Conservation (phyloP, 92 coral and sea anemone genomes). For the Siderastrea radians region DNA sequence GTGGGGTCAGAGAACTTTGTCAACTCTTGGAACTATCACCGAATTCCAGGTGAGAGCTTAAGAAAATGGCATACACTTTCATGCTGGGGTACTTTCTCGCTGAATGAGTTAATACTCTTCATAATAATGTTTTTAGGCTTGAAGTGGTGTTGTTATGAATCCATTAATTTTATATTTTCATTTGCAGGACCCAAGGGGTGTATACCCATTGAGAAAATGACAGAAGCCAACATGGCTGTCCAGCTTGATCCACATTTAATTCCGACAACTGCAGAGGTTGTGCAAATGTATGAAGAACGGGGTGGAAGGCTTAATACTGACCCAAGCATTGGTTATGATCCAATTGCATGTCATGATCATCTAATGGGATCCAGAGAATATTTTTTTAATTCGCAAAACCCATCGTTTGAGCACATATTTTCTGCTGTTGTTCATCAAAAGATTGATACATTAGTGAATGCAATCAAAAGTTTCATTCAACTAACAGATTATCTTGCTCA, state of each 20-base stretch:
- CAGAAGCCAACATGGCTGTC: conserved; percentile 28
- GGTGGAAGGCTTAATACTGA: conserved; percentile 48
- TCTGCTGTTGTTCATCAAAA: conserved; percentile 31
- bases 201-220: conserved; percentile 45
- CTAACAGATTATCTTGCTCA: no score
- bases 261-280: conserved; percentile 39
- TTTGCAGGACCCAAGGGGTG: conserved; percentile 44
- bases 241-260: conserved; percentile 29
- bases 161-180: neutral
- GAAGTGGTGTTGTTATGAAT: neutral
- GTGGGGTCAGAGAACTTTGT: conserved; percentile 43
- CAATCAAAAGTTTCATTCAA: neutral
- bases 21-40: conserved; percentile 38
- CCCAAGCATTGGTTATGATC: conserved; percentile 61
- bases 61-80: conserved; percentile 3
- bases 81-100: neutral
- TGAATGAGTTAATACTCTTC: neutral
- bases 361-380: conserved; percentile 47
- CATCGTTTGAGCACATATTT: conserved; percentile 35
- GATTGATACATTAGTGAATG: conserved; percentile 28
- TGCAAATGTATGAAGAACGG: conserved; percentile 47
- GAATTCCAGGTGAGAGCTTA: conserved; percentile 25
- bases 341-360: conserved; percentile 40
- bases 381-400: conserved; percentile 37
- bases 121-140: neutral